Percentiles rank a stretch among this genome's conserved stretches.
Conservation (phyloP, 2,113 vertebrate species). For the Stomatorhinus ivindoensis region DNA sequence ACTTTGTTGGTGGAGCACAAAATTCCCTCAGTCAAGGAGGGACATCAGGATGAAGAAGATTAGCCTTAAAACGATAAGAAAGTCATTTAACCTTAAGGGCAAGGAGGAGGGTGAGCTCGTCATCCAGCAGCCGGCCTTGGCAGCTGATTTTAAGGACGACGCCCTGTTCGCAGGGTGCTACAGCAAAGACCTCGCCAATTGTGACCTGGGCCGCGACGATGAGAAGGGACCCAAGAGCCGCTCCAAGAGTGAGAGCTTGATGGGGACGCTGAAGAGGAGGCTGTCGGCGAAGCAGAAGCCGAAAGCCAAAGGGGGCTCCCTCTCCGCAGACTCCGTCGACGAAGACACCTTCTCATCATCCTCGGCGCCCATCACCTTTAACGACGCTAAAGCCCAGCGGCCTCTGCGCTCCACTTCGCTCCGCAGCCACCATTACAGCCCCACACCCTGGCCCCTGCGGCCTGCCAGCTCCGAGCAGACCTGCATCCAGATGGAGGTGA, state of each 20-base stretch:
- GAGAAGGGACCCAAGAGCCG: slow-evolving; percentile 82
- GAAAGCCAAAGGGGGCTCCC: slow-evolving; percentile 76
- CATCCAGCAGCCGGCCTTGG: slow-evolving; percentile 76
- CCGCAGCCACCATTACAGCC: slow-evolving; percentile 91
- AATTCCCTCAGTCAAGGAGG: slow-evolving; percentile 51
- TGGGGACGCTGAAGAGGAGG: slow-evolving; percentile 91
- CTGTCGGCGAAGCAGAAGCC: slow-evolving; percentile 89
- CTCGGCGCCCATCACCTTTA: slow-evolving; percentile 85
- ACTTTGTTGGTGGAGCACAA: slow-evolving; percentile 46
- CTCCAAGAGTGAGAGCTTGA: slow-evolving; percentile 85
- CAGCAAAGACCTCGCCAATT: slow-evolving; percentile 79
- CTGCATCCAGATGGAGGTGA: slow-evolving; percentile 78
- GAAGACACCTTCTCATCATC: slow-evolving; percentile 81
- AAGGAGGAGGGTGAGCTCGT: slow-evolving; percentile 95
- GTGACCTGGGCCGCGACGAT: slow-evolving; percentile 74
- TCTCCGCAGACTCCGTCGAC: slow-evolving; percentile 68
- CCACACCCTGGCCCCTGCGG: slow-evolving; percentile 88
- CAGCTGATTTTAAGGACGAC: slow-evolving; percentile 85
- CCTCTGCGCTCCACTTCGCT: slow-evolving; percentile 85
- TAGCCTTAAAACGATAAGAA: slow-evolving; percentile 96
- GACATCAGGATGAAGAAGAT: slow-evolving; percentile 98
- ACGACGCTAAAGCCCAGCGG: slow-evolving; percentile 80
- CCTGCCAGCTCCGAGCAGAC: slow-evolving; percentile 75
- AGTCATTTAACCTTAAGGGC: slow-evolving; percentile 94
- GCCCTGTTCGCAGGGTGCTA: slow-evolving; percentile 88